These are phyloP conservation scores for Notechis scutatus DNA, from an alignment of 2,113 vertebrate species.

Conservation along the genomic window DNA sequence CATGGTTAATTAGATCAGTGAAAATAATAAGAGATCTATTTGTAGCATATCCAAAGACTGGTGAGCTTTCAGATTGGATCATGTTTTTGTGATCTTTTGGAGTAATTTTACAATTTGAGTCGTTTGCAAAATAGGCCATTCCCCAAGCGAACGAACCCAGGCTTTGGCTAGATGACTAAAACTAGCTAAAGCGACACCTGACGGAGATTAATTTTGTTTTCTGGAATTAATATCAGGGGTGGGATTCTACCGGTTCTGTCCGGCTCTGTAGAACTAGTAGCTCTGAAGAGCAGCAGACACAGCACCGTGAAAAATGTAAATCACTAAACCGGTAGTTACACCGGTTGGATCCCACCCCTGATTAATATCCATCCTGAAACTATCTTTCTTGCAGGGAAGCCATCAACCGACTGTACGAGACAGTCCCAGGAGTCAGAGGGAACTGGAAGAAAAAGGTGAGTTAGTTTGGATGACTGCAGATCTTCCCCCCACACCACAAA, in stretches of 20 bases:
- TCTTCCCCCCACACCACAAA: no score
- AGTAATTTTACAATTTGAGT: not conserved
- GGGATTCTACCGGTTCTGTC: no score
- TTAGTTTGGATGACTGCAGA: not conserved
- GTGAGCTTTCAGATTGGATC: not conserved
- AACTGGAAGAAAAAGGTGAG: conserved; percentile 94
- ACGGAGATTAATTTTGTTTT: not conserved
- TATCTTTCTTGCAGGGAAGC: conserved; percentile 78
- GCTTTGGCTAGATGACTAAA: not conserved
- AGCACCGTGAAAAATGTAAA: no score
- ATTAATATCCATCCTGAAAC: not conserved
- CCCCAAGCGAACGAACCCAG: not conserved
- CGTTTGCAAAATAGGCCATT: not conserved
- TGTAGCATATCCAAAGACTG: not conserved
- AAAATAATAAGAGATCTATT: not conserved
- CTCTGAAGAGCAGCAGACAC: no score
- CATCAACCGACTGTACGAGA: conserved; percentile 93
- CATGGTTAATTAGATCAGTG: not conserved
- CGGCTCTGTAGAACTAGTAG: no score
- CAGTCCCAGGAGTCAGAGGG: conserved; percentile 86
- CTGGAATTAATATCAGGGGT: not conserved
- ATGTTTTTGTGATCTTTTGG: not conserved
- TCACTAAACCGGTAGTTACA: no score
- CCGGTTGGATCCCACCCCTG: no score
- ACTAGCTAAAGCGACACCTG: not conserved